These are phyloP conservation scores for Chrysocyon brachyurus DNA, from an alignment of 2,797 vertebrate genomes.

Conservation along the genomic window DNA sequence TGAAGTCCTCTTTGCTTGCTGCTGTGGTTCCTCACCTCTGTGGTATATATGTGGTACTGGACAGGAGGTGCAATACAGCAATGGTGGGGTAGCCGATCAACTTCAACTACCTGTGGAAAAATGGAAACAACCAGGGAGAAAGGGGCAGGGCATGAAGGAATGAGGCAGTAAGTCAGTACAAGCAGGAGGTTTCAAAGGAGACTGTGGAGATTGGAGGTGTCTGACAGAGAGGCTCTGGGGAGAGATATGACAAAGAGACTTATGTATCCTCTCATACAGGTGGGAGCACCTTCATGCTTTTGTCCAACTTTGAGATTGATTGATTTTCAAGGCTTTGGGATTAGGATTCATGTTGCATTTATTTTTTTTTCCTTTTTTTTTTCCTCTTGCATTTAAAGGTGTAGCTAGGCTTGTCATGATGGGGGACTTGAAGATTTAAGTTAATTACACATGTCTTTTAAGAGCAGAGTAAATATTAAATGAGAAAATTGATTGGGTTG, in stretches of 20 bases:
- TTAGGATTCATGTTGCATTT: neutral
- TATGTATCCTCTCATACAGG: fast-evolving
- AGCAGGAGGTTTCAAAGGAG: neutral
- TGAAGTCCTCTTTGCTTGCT: neutral
- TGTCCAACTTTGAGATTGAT: neutral
- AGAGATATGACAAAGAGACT: neutral
- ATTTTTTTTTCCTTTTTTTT: neutral
- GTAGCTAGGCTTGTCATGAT: neutral
- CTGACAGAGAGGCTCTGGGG: neutral
- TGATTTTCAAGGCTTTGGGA: neutral
- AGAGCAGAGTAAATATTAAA: neutral
- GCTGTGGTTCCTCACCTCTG: neutral
- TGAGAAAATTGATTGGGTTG: neutral
- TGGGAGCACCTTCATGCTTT: neutral
- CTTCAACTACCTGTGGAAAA: neutral
- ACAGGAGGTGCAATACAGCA: neutral
- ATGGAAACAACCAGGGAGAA: neutral
- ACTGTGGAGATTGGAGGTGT: neutral
- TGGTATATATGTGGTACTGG: neutral
- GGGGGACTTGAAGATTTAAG: neutral
- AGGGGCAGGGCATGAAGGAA: neutral
- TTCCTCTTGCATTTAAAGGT: neutral
- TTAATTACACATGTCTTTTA: neutral
- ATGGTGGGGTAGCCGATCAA: neutral
- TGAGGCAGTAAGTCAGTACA: neutral